Evolutionary conservation across 2,888 invertebrate species (phyloP).

Genomic region (Heliconius cydno): DNA sequence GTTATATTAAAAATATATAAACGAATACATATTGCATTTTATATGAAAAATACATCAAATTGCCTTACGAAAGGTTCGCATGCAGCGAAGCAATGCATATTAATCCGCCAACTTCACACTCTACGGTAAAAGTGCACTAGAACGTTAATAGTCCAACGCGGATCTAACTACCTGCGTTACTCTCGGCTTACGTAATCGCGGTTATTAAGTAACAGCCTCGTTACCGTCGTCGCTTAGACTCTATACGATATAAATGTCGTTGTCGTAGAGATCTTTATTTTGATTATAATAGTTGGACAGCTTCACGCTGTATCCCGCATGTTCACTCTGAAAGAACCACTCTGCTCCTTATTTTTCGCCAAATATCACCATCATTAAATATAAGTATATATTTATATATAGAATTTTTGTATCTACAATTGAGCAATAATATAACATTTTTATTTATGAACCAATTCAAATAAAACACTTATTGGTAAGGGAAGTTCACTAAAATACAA

Average conservation of each 20-base stretch:
- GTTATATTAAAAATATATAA: background rate
- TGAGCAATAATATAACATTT: too few species aligned
- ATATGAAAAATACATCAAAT: conserved; percentile 31
- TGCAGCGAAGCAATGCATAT: conserved; percentile 41
- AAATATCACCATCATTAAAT: too few species aligned
- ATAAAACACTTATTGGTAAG: too few species aligned
- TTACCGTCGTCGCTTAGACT: conserved; percentile 4
- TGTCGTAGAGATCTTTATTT: background rate
- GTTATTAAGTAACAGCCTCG: conserved; percentile 31
- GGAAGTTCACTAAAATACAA: too few species aligned
- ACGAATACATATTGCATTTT: conserved; percentile 2
- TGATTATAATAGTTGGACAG: background rate
- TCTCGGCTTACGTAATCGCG: conserved; percentile 34
- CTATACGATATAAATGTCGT: conserved; percentile 1
- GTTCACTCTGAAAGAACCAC: too few species aligned
- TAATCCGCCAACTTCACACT: conserved; percentile 44
- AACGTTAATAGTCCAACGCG: conserved; percentile 41
- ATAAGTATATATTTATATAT: too few species aligned
- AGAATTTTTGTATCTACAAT: too few species aligned
- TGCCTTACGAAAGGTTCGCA: conserved; percentile 39
- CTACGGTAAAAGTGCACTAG: conserved; percentile 36
- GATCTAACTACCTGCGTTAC: conserved; percentile 34
- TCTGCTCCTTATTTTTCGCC: too few species aligned
- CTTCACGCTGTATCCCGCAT: too few species aligned
- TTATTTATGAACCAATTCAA: too few species aligned